Conservation (phyloP, 2,888 invertebrate species). For the Habroteleia sp. region DNA sequence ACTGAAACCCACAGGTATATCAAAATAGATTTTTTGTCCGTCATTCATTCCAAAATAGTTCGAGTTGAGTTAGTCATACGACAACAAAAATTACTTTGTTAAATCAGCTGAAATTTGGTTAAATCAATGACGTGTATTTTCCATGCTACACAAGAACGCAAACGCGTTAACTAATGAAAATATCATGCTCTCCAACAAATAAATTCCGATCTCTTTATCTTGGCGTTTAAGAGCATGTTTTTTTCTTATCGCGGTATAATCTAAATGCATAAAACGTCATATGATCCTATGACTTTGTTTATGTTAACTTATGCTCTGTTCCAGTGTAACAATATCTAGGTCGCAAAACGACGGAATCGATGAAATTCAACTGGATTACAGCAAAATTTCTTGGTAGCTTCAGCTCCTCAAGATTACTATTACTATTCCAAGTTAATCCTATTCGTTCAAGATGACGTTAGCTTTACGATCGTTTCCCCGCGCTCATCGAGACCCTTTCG, state of each 20-base stretch:
- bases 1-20: too few relatives aligned
- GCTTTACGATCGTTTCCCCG: constrained; percentile 29
- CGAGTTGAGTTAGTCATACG: too few relatives aligned
- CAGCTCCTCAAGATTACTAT: constrained; percentile 38
- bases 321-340: constrained; percentile 21
- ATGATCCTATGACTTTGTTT: constrained; percentile 31
- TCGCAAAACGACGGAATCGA: constrained; percentile 16
- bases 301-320: constrained; percentile 25
- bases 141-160: too few relatives aligned
- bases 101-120: too few relatives aligned
- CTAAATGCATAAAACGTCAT: constrained; percentile 30
- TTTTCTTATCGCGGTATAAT: constrained; percentile 9
- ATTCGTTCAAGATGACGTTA: constrained; percentile 39
- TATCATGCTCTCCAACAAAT: background rate
- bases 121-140: constrained; percentile 23
- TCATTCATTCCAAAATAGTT: too few relatives aligned
- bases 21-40: too few relatives aligned
- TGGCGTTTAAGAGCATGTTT: constrained; percentile 1
- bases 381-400: constrained; percentile 13
- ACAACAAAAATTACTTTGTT: too few relatives aligned
- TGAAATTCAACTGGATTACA: constrained; percentile 14
- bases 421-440: constrained; percentile 43
- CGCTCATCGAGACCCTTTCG: background rate
- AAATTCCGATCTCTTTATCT: background rate
- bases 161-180: background rate